Evolutionary conservation across 2,888 invertebrate genomes (phyloP).

Genomic region (Leptopilina myrica): DNA sequence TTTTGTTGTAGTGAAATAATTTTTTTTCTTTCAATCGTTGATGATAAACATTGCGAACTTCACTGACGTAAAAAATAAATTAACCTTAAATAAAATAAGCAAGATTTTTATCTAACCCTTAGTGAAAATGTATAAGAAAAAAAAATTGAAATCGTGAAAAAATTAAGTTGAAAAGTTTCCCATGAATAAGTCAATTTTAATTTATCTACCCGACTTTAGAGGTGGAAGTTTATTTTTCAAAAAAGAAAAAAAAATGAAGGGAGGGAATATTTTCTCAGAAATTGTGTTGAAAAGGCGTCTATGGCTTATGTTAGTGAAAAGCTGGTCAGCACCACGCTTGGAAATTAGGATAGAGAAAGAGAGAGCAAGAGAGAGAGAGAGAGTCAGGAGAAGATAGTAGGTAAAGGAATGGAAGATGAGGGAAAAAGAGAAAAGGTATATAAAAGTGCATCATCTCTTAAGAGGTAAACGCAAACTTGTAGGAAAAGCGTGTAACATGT

Average conservation of each 20-base stretch:
- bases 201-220: conserved; percentile 1
- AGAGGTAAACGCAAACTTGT: background rate
- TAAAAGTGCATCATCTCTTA: conserved; percentile 30
- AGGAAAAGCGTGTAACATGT: conserved; percentile 22
- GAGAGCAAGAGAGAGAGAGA: background rate
- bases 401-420: background rate
- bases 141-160: background rate
- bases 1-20: too few relatives aligned
- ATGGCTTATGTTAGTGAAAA: conserved; percentile 16
- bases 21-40: too few relatives aligned
- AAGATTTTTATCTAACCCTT: too few relatives aligned
- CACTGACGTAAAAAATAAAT: too few relatives aligned
- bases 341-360: background rate
- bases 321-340: background rate
- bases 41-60: too few relatives aligned
- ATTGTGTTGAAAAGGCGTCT: conserved; percentile 5
- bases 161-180: background rate
- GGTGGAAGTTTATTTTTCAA: background rate
- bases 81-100: too few relatives aligned
- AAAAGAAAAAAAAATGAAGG: background rate
- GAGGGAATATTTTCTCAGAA: background rate
- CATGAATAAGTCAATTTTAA: conserved; percentile 3
- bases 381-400: background rate
- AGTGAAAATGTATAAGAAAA: background rate
- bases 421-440: background rate